Evolutionary conservation across 2,888 invertebrate species (phyloP), one percentile per base, ranked within the genome.

Genomic region (Miltochrista miniata): DNA sequence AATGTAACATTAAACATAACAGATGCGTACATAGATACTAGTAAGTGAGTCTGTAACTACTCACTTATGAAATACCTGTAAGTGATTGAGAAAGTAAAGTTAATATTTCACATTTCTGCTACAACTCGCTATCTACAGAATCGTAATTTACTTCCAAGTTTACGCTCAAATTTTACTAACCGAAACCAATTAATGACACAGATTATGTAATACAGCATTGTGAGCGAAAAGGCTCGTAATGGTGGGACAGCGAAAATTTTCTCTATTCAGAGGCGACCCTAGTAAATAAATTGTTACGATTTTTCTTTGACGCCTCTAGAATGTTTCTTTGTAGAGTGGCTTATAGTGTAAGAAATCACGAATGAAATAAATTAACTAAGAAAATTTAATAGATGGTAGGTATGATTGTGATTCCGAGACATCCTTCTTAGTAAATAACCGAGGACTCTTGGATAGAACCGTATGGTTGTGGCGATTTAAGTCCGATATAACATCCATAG

Each of bases 261-360:
- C 74, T 77, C 79, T 71, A 79, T 84, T 83, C 78, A 78, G 74
- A 70, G 58, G 66, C 74, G 78, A 72, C 67, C 75, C 69, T 72
- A 74, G 74, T 73, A 79, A 85, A 86, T 85, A 87, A 88, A 88
- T 87, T 84, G 87, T 85, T 76, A 81, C 87, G 79, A 87, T 88
- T 87, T 87, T 87, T 88, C 87, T 87, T 87, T 85, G 85, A 85
- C 83, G 85, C 82, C 83, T 81, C 80, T 73, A 73, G 81, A 82
- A 83, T 76, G 80, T 79, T 82, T 74, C 72, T 80, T 76, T 76
- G 57, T 61, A 50, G 56, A 61, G 49, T 54, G 74, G 74, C 53
- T 44, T 63, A 63, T 70, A 64, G 53, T 44, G 59, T 30, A 38
- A 55, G 56, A 48, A 51, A 18, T 7, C 35, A 18, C 40, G 45